Percentiles rank a stretch among this genome's conserved stretches.
Evolutionary conservation across 37 sponge, comb jelly and placozoan species (phyloP).

Genomic region (Mnemiopsis leidyi): DNA sequence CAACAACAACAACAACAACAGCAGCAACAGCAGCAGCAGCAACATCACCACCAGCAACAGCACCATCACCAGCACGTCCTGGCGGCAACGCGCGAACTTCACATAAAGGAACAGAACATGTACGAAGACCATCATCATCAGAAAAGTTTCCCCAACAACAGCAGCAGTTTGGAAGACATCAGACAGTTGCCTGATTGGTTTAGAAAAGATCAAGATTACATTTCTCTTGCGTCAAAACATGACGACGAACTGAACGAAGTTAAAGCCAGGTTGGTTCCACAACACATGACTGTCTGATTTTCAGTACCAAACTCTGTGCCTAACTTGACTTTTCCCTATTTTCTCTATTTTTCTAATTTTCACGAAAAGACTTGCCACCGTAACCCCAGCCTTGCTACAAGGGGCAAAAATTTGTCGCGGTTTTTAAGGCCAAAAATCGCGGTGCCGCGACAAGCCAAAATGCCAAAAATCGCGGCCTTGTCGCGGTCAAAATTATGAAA

Average conservation of each 20-base stretch:
- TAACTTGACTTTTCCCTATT: too few species aligned
- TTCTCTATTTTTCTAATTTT: too few species aligned
- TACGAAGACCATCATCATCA: neutral
- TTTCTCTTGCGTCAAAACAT: slow-evolving; percentile 9
- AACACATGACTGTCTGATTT: too few species aligned
- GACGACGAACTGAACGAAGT: slow-evolving; percentile 12
- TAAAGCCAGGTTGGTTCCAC: slow-evolving; percentile 3
- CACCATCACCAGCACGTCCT: neutral
- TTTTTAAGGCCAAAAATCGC: too few species aligned
- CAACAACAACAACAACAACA: neutral
- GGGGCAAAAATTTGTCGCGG: too few species aligned
- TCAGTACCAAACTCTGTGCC: too few species aligned
- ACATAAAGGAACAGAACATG: neutral
- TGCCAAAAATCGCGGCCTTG: too few species aligned
- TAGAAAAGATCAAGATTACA: slow-evolving; percentile 57
- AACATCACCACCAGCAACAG: neutral
- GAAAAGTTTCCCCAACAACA: neutral
- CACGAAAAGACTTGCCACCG: too few species aligned
- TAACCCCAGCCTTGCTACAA: too few species aligned
- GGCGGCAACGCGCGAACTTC: neutral
- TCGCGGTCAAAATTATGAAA: too few species aligned
- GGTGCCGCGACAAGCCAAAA: too few species aligned
- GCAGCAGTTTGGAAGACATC: slow-evolving; percentile 5
- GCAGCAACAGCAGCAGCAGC: neutral
- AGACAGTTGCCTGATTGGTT: slow-evolving; percentile 52